Evolutionary conservation across 1,140 invertebrate species (phyloP), one percentile per base, ranked within the genome.

Genomic region (Nasonia longicornis): DNA sequence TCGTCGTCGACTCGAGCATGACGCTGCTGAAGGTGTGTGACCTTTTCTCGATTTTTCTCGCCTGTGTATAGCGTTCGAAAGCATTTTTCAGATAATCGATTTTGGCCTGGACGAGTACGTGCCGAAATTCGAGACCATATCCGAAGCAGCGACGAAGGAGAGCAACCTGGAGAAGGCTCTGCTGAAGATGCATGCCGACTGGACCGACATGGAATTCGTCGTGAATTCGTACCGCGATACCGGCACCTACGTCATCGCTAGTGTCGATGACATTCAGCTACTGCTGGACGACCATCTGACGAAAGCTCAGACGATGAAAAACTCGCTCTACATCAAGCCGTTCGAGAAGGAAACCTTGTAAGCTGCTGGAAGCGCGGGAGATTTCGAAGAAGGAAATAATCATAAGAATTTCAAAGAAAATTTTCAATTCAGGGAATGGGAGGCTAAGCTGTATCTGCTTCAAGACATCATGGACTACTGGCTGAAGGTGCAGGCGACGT

Each of bases 231-330:
- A 96, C 89, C 95, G 97, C 84, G 97, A 99, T 88, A 97, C 97
- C 2, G 97, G 97, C 29, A 98, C 97, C 1, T 95, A 94, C 84
- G 97, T 99, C 83, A 91, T 99, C 81, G 95, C 97, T 1, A 95
- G 96, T 79, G 93, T 98, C 2, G 98, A 99, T 91, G 97, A 98
- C 85, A 98, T 99, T 87, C 98, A 99, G 91, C 90, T 98, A n/a
- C 89, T 98, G 52, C 89, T 99, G 26, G 98, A 99, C 90, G 98
- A 99, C 90, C 98, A 99, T 89, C 96, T 99, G 83, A 96, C 98
- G 10, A 99, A 99, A 90, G 97, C 97, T 20, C 97, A 98, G 89
- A 98, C 97, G 1, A 99, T 99, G 97, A 96, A 98, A 89, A 97
- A 97, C 86, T 99, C 97, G 14, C 96, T 97, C 1, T 99, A 98